These are phyloP conservation scores for Sinelater perroti DNA, from an alignment of 2,888 invertebrate genomes.

Conservation along the genomic window DNA sequence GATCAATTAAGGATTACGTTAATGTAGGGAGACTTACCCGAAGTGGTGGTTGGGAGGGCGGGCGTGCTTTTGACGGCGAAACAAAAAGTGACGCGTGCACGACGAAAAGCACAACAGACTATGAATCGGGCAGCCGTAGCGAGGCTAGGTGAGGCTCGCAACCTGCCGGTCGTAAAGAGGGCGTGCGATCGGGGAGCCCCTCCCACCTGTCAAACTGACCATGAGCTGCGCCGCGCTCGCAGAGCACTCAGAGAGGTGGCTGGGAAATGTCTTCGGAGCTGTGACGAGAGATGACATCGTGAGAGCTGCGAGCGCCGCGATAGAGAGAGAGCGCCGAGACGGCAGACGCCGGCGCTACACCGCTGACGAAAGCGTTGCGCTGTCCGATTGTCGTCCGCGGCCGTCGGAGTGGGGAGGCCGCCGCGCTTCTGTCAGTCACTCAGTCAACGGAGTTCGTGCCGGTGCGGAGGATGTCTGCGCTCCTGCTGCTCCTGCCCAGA, in stretches of 20 bases:
- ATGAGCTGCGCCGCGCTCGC: constrained; percentile 57
- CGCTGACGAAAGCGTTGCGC: constrained; percentile 59
- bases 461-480: constrained; percentile 54
- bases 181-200: constrained; percentile 47
- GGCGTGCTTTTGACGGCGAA: too few species aligned
- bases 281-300: constrained; percentile 62
- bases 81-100: too few species aligned
- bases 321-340: constrained; percentile 48
- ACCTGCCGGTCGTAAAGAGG: constrained; percentile 55
- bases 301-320: constrained; percentile 41
- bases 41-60: not conserved
- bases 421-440: constrained; percentile 60
- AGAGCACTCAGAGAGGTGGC: constrained; percentile 47
- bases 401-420: constrained; percentile 54
- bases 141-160: constrained; percentile 53
- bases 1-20: not conserved
- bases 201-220: constrained; percentile 62
- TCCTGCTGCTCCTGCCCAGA: constrained; percentile 40
- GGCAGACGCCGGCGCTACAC: constrained; percentile 58
- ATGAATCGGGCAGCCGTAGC: constrained; percentile 51
- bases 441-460: constrained; percentile 60
- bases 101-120: constrained; percentile 31
- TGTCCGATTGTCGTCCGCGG: constrained; percentile 44
- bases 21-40: not conserved
- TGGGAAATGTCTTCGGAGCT: constrained; percentile 55